Evolutionary conservation across 2,888 invertebrate genomes (phyloP), one percentile per base, ranked within the genome.

Genomic region (Eurois occulta): DNA sequence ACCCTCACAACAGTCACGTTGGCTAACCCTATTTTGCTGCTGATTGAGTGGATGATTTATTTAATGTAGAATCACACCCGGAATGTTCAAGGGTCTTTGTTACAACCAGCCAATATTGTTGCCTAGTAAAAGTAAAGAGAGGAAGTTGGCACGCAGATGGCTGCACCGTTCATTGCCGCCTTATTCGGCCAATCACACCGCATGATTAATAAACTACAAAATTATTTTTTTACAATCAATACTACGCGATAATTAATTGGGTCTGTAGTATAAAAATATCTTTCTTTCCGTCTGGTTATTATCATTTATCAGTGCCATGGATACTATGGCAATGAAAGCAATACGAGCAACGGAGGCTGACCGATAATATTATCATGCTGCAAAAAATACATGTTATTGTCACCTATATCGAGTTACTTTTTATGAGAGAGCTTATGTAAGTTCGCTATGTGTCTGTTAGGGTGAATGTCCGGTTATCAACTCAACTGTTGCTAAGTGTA

Each of bases 401-500:
- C 83, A 88, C 84, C 85, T 85, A 87, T 89, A 91, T 91, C 79
- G 73, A 84, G 80, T 91, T 90, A 86, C 90, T 88, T 90, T 91
- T 91, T 87, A 78, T 85, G 60, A 85, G 85, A 85, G 84, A 84
- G 80, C 77, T 86, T 82, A 89, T 85, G 83, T 85, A 86, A 85
- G 83, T 77, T 73, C 66, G 78, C 85, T 87, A 85, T 85, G 83
- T 73, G 70, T 16, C 68, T 73, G 79, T 72, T 71, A 41, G 91
- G 90, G 91, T 92, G 87, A 91, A 91, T 80, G 89, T 77, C 86
- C 91, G 58, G 70, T 87, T 92, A 92, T 91, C 91, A 85, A 72
- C 74, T 91, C 91, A 83, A 73, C 75, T 88, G 91, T 92, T 91
- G 89, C 90, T 85, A 92, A 88, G 88, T 80, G 87, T 46, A 64